Base-by-base conservation (phyloP, 2,888 invertebrate species). In the Dinocampus coccinellae region DNA sequence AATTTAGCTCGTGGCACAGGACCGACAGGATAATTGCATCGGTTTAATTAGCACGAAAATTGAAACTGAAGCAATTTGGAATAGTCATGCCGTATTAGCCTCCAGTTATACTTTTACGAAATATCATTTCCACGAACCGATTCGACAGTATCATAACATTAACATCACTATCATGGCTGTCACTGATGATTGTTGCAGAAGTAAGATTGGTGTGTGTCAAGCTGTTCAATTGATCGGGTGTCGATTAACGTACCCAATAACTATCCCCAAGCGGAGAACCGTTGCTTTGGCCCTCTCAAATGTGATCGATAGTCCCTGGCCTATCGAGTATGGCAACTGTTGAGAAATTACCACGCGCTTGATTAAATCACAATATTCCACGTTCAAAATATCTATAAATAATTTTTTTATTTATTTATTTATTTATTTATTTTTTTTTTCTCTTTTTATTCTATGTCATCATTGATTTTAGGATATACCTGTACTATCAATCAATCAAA, bases 91-190 rank as follows among this genome's bases (percentile, higher is more conserved):
- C 63, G 20, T 33, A 33, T 26, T 42, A n/a, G 26, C 47, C 63
- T 7, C 11, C 6, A 20, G 42, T 26, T 62, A 47, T 63, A 62
- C 55, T 29, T 57, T 26, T 53, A 34, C 68, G 63, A 69, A 69
- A 63, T 63, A 62, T 69, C 57, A 63, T 63, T 69, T 63, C 57
- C 16, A 69, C 69, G 63, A 63, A 63, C 57, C 42, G 34, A 63
- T 39, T 55, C 55, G 57, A 69, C 63, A 39, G 39, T 57, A 29
- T 26, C 26, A 69, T 62, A 55, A 36, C 7, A 29, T 4, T 7
- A 4, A n/a, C 39, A 60, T 69, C 57, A 69, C 63, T 69, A 63
- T 69, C 55, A 69, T 63, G 39, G 55, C 29, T 55, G 69, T 63
- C 36, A 62, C 36, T 60, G 60, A 11, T 33, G 69, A 13, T 63